Evolutionary conservation across 2,888 invertebrate species (phyloP).

Genomic region (Dorcus hopei): DNA sequence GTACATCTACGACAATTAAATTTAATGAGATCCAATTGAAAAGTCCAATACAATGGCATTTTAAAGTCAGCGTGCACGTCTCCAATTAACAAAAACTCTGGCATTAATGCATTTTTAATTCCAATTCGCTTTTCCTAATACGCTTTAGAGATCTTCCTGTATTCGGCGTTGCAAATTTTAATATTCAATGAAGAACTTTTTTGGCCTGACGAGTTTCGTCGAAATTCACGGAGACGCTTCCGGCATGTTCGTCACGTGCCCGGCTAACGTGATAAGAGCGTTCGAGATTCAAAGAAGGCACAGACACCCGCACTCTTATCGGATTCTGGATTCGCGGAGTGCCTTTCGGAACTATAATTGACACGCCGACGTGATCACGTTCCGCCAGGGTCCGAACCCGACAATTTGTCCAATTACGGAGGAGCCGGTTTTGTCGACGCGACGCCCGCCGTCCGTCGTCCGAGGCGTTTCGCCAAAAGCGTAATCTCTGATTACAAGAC

Average conservation of each 20-base stretch:
- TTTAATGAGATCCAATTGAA: too few species aligned
- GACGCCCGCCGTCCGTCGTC: too few species aligned
- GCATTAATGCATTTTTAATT: neutral
- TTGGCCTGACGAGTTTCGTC: neutral
- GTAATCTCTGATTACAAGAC: too few species aligned
- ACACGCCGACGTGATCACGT: neutral
- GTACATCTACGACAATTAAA: too few species aligned
- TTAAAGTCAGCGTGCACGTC: neutral
- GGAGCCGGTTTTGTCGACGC: too few species aligned
- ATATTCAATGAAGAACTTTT: neutral
- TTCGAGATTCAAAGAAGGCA: neutral
- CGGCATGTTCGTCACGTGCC: neutral
- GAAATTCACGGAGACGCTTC: neutral
- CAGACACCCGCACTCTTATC: neutral
- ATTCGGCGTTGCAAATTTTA: neutral
- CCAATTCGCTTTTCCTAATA: neutral
- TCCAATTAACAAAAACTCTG: neutral
- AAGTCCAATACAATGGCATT: too few species aligned
- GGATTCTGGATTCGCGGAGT: neutral
- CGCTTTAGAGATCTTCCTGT: neutral
- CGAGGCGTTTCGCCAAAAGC: too few species aligned
- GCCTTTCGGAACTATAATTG: too few species aligned
- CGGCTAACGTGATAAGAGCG: neutral
- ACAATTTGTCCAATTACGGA: neutral
- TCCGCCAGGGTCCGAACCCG: neutral